Percentiles rank a stretch among this genome's conserved stretches.
phyloP scores from a whole-genome alignment of 1,140 invertebrate species.

The Plectus sambesii region DNA sequence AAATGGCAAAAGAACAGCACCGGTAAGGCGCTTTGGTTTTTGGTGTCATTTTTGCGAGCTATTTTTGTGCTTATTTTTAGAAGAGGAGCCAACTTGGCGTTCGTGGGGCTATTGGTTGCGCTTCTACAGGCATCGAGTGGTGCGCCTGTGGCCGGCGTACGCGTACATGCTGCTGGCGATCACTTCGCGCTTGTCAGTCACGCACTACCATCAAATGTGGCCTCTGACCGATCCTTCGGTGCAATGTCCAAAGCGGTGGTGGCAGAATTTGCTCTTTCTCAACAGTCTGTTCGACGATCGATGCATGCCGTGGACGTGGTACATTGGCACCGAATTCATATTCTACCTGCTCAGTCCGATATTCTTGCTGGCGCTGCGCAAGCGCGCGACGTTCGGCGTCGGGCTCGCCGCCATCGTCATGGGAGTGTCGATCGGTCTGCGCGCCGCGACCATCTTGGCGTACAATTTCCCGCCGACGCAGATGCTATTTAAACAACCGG shows the following conservation, averaged over 20 bases:
- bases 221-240: constrained; percentile 45
- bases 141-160: constrained; percentile 43
- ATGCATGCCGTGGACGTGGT: constrained; percentile 46
- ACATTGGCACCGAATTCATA: constrained; percentile 45
- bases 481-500: constrained; percentile 43
- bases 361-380: constrained; percentile 37
- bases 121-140: constrained; percentile 40
- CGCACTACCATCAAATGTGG: constrained; percentile 39
- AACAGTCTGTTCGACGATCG: constrained; percentile 40
- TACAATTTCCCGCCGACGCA: constrained; percentile 45
- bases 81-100: constrained; percentile 37
- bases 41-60: constrained; percentile 1
- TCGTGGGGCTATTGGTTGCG: constrained; percentile 41
- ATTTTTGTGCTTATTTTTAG: constrained; percentile 24
- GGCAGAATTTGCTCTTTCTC: constrained; percentile 37
- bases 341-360: constrained; percentile 44
- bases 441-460: constrained; percentile 30
- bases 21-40: no score
- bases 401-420: constrained; percentile 23
- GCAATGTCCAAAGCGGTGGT: constrained; percentile 32
- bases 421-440: constrained; percentile 26
- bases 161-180: constrained; percentile 42
- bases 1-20: constrained; percentile 44
- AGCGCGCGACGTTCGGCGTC: constrained; percentile 29
- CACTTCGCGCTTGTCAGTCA: constrained; percentile 37